These are phyloP conservation scores for Epiperipatus broadwayi DNA, from an alignment of 2,888 invertebrate genomes.

Conservation along the genomic window DNA sequence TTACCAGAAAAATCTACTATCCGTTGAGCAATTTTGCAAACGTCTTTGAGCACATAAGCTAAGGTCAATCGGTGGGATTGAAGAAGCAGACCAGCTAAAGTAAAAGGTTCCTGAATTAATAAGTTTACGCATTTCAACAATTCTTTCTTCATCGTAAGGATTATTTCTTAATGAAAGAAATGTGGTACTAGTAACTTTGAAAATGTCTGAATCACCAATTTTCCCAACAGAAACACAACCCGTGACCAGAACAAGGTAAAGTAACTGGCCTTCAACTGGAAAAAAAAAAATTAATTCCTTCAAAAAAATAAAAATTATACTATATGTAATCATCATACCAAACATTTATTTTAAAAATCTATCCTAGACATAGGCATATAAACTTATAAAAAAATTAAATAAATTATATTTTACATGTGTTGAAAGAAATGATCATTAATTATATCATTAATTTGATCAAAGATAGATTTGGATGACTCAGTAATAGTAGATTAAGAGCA, in stretches of 20 bases:
- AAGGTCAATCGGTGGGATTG: conserved; percentile 51
- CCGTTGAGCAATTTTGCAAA: conserved; percentile 55
- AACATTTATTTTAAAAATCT: too few relatives aligned
- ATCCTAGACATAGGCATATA: too few relatives aligned
- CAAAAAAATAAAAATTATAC: conserved; percentile 15
- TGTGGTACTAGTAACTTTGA: conserved; percentile 75
- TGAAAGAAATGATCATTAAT: too few relatives aligned
- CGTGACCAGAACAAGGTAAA: conserved; percentile 78
- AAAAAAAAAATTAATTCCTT: conserved; percentile 22
- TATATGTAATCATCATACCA: too few relatives aligned
- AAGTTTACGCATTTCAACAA: conserved; percentile 41
- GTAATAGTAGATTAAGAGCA: too few relatives aligned
- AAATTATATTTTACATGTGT: too few relatives aligned
- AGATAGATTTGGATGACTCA: too few relatives aligned
- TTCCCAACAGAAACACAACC: conserved; percentile 93
- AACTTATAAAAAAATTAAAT: too few relatives aligned
- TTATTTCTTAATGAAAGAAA: conserved; percentile 51
- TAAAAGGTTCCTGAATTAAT: conserved; percentile 97
- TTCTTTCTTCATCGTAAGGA: conserved; percentile 27
- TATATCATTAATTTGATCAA: too few relatives aligned
- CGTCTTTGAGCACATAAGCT: conserved; percentile 82
- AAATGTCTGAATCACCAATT: conserved; percentile 80
- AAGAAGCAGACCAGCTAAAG: conserved; percentile 55
- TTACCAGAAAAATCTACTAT: conserved; percentile 91
- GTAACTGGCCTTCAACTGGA: conserved; percentile 49